phyloP scores from a whole-genome alignment of 1,140 invertebrate genomes.

The Teleopsis dalmanni region DNA sequence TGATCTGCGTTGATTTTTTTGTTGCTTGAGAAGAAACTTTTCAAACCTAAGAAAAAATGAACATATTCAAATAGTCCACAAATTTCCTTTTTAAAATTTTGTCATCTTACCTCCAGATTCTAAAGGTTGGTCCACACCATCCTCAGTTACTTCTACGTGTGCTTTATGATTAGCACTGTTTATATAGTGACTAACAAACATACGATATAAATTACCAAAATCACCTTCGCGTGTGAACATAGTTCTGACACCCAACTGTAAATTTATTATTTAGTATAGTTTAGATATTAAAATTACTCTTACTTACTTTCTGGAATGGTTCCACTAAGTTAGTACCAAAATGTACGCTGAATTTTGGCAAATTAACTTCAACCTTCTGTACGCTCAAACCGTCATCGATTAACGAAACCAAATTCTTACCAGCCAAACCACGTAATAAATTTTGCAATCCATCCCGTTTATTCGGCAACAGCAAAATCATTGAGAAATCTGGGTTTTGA shows the following conservation, averaged over 20 bases:
- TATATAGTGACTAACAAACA: constrained; percentile 47
- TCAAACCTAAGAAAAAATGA: constrained; percentile 22
- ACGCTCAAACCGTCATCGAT: constrained; percentile 24
- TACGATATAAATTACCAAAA: constrained; percentile 57
- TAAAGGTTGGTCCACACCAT: constrained; percentile 43
- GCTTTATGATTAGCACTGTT: constrained; percentile 46
- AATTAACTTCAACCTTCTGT: constrained; percentile 44
- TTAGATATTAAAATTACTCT: neutral
- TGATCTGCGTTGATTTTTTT: constrained; percentile 39
- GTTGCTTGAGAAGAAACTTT: constrained; percentile 29
- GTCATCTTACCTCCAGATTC: constrained; percentile 51
- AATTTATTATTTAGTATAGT: constrained; percentile 13
- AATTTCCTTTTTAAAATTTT: neutral
- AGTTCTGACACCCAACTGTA: constrained; percentile 52
- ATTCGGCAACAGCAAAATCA: constrained; percentile 34
- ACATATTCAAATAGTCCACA: neutral
- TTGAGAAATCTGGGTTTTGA: constrained; percentile 33
- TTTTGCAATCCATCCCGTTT: constrained; percentile 31
- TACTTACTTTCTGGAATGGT: constrained; percentile 47
- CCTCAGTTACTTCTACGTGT: constrained; percentile 32
- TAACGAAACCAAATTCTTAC: constrained; percentile 39
- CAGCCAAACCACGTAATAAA: constrained; percentile 29
- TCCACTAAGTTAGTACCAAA: constrained; percentile 48
- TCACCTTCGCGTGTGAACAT: constrained; percentile 48
- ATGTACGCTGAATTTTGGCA: constrained; percentile 60